phyloP scores from a whole-genome alignment of 1,140 invertebrate genomes.

The Drosophila sturtevanti region DNA sequence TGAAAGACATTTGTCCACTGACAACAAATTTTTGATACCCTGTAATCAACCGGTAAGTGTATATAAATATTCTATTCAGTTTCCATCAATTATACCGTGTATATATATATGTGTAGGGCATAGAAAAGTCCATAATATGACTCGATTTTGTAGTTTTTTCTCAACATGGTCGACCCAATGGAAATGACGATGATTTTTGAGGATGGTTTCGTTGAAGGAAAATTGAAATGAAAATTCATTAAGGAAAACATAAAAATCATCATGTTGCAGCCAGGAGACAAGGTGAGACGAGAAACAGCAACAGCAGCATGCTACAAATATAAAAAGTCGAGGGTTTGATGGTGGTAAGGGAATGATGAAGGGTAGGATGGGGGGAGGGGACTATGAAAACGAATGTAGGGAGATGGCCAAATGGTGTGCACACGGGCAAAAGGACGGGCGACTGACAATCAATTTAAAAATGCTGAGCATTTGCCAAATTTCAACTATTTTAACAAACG shows the following conservation, averaged over 20 bases:
- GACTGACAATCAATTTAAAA: conserved; percentile 41
- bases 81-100: too few relatives aligned
- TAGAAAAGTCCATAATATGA: conserved; percentile 31
- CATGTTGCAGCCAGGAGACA: conserved; percentile 25
- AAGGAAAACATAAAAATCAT: conserved; percentile 56
- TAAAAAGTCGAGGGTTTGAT: too few relatives aligned
- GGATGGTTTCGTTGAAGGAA: conserved; percentile 1
- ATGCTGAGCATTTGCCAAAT: conserved; percentile 56
- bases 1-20: background rate
- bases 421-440: background rate
- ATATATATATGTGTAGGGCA: background rate
- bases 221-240: conserved; percentile 48
- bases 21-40: too few relatives aligned
- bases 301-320: too few relatives aligned
- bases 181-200: background rate
- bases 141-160: too few relatives aligned
- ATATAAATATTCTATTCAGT: too few relatives aligned
- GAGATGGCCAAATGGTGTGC: background rate
- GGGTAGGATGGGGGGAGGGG: too few relatives aligned
- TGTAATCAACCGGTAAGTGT: too few relatives aligned
- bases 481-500: conserved; percentile 28
- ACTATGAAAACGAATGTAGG: background rate
- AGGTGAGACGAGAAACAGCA: background rate
- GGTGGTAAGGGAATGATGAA: too few relatives aligned
- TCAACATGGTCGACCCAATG: background rate